phyloP scores from a whole-genome alignment of 2,888 invertebrate genomes.

The Nowickia ferox region DNA sequence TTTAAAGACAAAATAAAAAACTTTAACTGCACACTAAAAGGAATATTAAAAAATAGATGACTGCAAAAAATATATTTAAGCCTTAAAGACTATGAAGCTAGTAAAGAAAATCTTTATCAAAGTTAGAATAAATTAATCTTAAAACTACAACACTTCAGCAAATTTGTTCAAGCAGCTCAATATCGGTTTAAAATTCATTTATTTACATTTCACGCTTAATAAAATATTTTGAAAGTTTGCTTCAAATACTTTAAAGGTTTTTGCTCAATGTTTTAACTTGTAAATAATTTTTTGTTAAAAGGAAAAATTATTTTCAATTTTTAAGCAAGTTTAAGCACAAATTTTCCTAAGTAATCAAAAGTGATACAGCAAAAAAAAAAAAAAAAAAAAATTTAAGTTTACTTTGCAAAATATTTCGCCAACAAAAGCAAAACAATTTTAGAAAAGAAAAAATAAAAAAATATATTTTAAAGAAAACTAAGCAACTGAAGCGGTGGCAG shows the following conservation, averaged over 20 bases:
- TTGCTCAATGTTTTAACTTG: neutral
- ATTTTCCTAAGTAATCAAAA: constrained; percentile 40
- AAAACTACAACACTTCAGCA: constrained; percentile 15
- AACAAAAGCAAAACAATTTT: constrained; percentile 36
- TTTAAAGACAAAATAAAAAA: neutral
- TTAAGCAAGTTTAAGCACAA: constrained; percentile 49
- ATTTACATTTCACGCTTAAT: constrained; percentile 69
- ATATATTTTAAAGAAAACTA: constrained; percentile 12
- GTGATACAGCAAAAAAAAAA: constrained; percentile 46
- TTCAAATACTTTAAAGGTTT: constrained; percentile 17
- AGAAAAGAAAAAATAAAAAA: neutral
- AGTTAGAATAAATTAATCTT: constrained; percentile 15
- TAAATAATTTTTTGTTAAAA: neutral
- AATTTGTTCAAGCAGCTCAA: constrained; percentile 32
- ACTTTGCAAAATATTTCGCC: constrained; percentile 46
- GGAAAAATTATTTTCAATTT: too few relatives aligned
- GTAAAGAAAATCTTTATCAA: neutral
- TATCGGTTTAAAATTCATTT: constrained; percentile 61
- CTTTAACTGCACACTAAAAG: neutral
- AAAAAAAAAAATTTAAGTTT: constrained; percentile 18
- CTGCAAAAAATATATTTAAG: too few relatives aligned
- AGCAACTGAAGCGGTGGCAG: neutral
- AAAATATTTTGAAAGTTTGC: constrained; percentile 64
- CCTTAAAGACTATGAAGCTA: neutral
- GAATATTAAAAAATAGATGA: too few relatives aligned